phyloP scores from a whole-genome alignment of 2,888 invertebrate species.

The Criorhina ranunculi region DNA sequence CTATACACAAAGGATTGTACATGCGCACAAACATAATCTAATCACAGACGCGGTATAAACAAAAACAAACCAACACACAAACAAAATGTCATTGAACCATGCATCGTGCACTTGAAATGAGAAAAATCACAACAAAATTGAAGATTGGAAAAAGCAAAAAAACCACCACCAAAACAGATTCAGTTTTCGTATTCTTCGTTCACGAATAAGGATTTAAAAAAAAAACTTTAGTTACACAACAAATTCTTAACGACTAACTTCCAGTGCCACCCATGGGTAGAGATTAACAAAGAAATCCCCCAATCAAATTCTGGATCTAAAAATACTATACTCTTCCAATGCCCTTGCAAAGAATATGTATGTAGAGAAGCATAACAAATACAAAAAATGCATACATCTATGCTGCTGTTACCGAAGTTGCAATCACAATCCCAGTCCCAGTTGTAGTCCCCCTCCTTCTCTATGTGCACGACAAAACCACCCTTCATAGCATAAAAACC shows the following conservation, averaged over 20 bases:
- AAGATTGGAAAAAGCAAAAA: neutral
- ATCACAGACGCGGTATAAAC: slow-evolving; percentile 3
- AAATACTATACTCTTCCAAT: slow-evolving; percentile 18
- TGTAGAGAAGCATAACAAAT: slow-evolving; percentile 10
- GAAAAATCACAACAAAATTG: neutral
- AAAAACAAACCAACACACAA: slow-evolving; percentile 28
- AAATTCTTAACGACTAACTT: neutral
- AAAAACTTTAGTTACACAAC: too few species aligned
- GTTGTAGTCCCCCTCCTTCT: neutral
- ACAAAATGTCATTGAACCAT: slow-evolving; percentile 39
- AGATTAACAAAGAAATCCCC: slow-evolving; percentile 40
- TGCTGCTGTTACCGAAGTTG: neutral
- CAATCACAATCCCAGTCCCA: slow-evolving; percentile 12
- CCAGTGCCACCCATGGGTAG: slow-evolving; percentile 21
- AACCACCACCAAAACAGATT: neutral
- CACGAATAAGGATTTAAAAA: neutral
- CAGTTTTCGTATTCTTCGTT: neutral
- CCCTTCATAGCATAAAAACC: slow-evolving; percentile 3
- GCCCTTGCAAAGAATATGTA: slow-evolving; percentile 33
- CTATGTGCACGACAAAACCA: neutral
- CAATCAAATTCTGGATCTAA: slow-evolving; percentile 40
- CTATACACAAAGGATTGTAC: too few species aligned
- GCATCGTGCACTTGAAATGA: slow-evolving; percentile 27
- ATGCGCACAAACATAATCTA: neutral
- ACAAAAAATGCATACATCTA: slow-evolving; percentile 14